Percentiles rank a stretch among this genome's conserved stretches.
phyloP scores from a whole-genome alignment of 2,888 invertebrate species.

The Willowsia nigromaculata region DNA sequence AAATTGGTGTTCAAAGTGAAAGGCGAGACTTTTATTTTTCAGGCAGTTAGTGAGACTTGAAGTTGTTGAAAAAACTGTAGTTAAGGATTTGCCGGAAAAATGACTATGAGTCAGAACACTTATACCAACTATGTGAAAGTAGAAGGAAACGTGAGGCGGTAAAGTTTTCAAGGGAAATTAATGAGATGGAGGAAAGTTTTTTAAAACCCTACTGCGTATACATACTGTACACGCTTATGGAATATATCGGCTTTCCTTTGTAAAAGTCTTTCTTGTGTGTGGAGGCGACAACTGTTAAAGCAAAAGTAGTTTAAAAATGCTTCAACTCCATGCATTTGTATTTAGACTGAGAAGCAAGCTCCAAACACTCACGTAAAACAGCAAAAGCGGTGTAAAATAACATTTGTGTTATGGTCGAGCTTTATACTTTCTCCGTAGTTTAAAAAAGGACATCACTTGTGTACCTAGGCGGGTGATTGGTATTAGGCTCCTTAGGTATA shows the following conservation, averaged over 20 bases:
- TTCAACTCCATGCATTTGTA: constrained; percentile 44
- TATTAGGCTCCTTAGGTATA: too few species aligned
- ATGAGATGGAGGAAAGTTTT: constrained; percentile 76
- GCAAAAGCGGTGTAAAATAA: constrained; percentile 70
- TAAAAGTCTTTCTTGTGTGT: constrained; percentile 12
- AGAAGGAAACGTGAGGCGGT: constrained; percentile 74
- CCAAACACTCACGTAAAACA: neutral
- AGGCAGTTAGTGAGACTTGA: constrained; percentile 62
- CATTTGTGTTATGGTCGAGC: constrained; percentile 62
- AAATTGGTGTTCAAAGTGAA: constrained; percentile 65
- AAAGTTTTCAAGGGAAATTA: constrained; percentile 76
- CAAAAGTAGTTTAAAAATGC: constrained; percentile 55
- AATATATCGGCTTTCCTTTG: constrained; percentile 25
- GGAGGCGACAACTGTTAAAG: constrained; percentile 66
- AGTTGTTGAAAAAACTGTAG: constrained; percentile 43
- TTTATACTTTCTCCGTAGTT: constrained; percentile 49
- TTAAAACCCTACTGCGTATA: constrained; percentile 11
- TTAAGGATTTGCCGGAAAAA: constrained; percentile 20
- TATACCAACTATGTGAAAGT: constrained; percentile 67
- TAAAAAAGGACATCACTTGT: neutral
- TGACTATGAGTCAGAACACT: constrained; percentile 34
- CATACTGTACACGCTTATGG: neutral
- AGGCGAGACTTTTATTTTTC: constrained; percentile 71
- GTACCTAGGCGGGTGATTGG: too few species aligned
- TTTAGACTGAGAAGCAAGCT: constrained; percentile 16